Base-by-base conservation (phyloP, 2,888 invertebrate genomes). In the Oxystoma pomonae region DNA sequence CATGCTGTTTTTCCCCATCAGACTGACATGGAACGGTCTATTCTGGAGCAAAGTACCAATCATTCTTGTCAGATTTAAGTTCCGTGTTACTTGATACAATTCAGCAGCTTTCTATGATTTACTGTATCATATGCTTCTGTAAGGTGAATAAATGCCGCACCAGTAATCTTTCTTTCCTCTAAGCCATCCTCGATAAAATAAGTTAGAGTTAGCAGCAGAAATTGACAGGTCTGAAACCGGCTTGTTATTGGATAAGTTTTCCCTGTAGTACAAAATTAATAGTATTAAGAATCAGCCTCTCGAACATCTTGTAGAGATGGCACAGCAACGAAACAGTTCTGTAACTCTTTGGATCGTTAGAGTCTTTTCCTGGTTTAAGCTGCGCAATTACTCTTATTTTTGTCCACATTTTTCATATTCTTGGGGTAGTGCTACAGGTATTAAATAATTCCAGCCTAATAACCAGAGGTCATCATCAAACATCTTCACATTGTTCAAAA, bases 1-100 rank as follows among this genome's bases (percentile, higher is more conserved):
- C 50, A 12, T 12, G n/a, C n/a, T n/a, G n/a, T n/a, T n/a, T n/a
- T n/a, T n/a, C n/a, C n/a, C 50, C 50, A 50, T 50, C 50, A 50
- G 50, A 50, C 50, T 50, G n/a, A 50, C 50, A 50, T 50, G 50
- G 50, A 50, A 50, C 50, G 12, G 50, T 50, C 50, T 9, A n/a
- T 50, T 50, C 50, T 50, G 50, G 50, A 50, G 50, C n/a, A 50
- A n/a, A 50, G 50, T 50, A 50, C 50, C 50, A 50, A 50, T 50
- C 50, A 50, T 50, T 9, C n/a, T 9, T 9, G 50, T 50, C 9
- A 50, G 12, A 50, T 50, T 9, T 9, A 50, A 50, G 50, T 9
- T n/a, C 9, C 50, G 50, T 50, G 50, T 50, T 50, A n/a, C 50
- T 50, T 50, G 9, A 50, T 50, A n/a, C 12, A 50, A 12, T 50